Evolutionary conservation across 1,140 invertebrate genomes (phyloP).

Genomic region (Dendroctonus valens): DNA sequence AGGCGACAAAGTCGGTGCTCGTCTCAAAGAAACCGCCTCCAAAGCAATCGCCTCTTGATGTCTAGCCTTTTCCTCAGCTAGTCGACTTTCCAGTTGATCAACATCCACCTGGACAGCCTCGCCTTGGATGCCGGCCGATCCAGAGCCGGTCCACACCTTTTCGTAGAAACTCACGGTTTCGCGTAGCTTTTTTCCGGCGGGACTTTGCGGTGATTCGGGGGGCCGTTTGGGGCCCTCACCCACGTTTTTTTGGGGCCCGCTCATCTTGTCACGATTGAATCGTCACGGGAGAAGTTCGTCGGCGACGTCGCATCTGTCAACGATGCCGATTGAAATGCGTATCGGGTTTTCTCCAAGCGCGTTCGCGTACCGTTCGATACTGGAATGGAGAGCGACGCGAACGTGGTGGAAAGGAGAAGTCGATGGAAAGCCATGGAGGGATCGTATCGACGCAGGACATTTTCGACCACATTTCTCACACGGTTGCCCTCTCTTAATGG

Average conservation of each 20-base stretch:
- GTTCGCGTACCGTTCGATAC: conserved; percentile 45
- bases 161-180: conserved; percentile 76
- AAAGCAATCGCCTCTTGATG: conserved; percentile 54
- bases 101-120: conserved; percentile 59
- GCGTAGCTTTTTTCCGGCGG: conserved; percentile 54
- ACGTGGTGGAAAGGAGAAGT: conserved; percentile 31
- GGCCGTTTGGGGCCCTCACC: conserved; percentile 37
- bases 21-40: conserved; percentile 58
- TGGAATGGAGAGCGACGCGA: conserved; percentile 29
- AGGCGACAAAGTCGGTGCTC: conserved; percentile 55
- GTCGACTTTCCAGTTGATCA: conserved; percentile 59
- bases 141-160: conserved; percentile 64
- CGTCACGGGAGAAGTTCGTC: background rate
- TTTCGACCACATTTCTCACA: background rate
- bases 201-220: conserved; percentile 34
- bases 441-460: conserved; percentile 32
- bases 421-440: conserved; percentile 35
- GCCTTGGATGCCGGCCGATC: conserved; percentile 50
- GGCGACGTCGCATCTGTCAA: conserved; percentile 35
- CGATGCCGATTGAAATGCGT: conserved; percentile 14
- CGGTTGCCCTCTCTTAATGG: background rate
- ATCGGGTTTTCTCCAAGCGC: conserved; percentile 14
- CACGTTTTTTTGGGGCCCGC: conserved; percentile 33
- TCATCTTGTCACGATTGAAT: conserved; percentile 35
- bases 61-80: conserved; percentile 58